Evolutionary conservation across 2,888 invertebrate genomes (phyloP).

Genomic region (Taenaris catops): DNA sequence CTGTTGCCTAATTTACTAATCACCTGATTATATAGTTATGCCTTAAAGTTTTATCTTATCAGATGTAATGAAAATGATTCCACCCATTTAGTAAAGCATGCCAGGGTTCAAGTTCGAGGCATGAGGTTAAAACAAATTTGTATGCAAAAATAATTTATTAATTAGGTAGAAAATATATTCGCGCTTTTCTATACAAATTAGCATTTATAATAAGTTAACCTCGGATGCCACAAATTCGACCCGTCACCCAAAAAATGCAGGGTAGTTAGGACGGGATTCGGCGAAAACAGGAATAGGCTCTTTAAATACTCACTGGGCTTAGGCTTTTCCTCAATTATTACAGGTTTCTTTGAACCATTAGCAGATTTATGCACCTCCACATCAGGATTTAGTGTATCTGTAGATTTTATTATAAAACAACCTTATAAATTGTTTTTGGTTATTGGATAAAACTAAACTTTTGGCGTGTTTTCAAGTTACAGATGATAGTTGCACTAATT

Average conservation of each 20-base stretch:
- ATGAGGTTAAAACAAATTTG: slow-evolving; percentile 23
- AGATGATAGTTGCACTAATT: slow-evolving; percentile 19
- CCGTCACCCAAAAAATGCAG: slow-evolving; percentile 35
- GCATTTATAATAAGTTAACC: slow-evolving; percentile 26
- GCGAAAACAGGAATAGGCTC: slow-evolving; percentile 40
- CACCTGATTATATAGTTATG: slow-evolving; percentile 43
- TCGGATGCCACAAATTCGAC: slow-evolving; percentile 50
- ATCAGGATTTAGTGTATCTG: slow-evolving; percentile 68
- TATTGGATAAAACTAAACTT: slow-evolving; percentile 9
- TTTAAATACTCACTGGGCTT: slow-evolving; percentile 68
- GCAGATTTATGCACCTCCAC: slow-evolving; percentile 67
- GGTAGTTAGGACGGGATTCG: slow-evolving; percentile 36
- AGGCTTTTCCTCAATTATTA: slow-evolving; percentile 61
- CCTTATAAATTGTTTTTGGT: slow-evolving; percentile 42
- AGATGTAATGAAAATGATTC: slow-evolving; percentile 43
- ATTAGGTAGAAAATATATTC: too few species aligned
- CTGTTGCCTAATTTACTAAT: slow-evolving; percentile 40
- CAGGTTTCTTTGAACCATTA: slow-evolving; percentile 60
- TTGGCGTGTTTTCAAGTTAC: slow-evolving; percentile 15
- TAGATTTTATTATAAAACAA: slow-evolving; percentile 66
- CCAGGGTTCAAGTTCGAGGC: slow-evolving; percentile 37
- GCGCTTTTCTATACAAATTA: slow-evolving; percentile 8
- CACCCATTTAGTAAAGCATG: slow-evolving; percentile 49
- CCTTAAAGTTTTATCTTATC: slow-evolving; percentile 51
- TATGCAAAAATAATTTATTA: slow-evolving; percentile 13